Evolutionary conservation across 2,113 vertebrate genomes (phyloP).

Genomic region (Bucco capensis): DNA sequence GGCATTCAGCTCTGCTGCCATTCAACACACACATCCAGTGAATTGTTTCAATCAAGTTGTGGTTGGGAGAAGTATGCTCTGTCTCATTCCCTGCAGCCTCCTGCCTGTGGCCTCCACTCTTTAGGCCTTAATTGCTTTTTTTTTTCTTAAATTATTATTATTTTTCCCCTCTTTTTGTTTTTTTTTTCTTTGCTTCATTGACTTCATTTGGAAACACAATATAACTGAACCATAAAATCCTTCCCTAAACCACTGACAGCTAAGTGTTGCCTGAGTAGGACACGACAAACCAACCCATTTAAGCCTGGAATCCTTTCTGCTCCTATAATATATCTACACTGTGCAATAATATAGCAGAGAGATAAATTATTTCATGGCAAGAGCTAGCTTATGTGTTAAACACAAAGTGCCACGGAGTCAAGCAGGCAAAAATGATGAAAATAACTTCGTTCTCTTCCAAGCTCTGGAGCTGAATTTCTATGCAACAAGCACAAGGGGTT

Average conservation of each 20-base stretch:
- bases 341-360: background rate
- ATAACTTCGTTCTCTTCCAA: slow-evolving; percentile 1
- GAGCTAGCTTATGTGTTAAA: background rate
- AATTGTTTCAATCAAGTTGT: slow-evolving; percentile 35
- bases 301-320: background rate
- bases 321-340: background rate
- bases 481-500: background rate
- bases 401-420: slow-evolving; percentile 2
- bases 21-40: slow-evolving; percentile 2
- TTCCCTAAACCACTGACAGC: slow-evolving; percentile 2
- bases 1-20: background rate
- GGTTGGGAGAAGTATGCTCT: slow-evolving; percentile 21
- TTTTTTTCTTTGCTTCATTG: background rate
- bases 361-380: slow-evolving; percentile 1
- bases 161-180: background rate
- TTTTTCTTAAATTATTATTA: background rate
- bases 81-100: slow-evolving; percentile 12
- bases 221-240: slow-evolving; percentile 32
- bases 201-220: slow-evolving; percentile 47
- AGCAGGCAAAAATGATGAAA: background rate
- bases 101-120: slow-evolving; percentile 30
- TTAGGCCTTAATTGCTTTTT: slow-evolving; percentile 37
- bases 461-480: background rate
- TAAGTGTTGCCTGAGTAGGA: background rate
- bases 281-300: background rate